Conservation (phyloP, 2,888 invertebrate genomes). For the Stictocephala bisonia region DNA sequence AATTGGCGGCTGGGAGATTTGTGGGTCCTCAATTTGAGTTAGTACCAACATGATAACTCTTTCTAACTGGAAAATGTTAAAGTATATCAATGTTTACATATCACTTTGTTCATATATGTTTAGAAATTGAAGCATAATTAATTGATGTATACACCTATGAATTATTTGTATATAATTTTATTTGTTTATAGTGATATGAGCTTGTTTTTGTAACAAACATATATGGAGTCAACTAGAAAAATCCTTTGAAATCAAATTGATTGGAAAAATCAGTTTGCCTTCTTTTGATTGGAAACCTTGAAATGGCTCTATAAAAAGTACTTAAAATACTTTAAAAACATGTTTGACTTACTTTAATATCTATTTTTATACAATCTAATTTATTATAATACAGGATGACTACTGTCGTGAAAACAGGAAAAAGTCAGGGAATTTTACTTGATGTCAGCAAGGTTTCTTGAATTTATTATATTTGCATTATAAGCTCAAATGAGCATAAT, state of each 20-base stretch:
- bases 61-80: neutral
- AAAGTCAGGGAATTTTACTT: no score
- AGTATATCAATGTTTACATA: neutral
- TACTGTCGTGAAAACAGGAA: no score
- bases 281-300: no score
- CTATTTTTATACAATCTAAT: no score
- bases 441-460: no score
- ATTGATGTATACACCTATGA: neutral
- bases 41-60: neutral
- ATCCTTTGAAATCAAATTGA: neutral
- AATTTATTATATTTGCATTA: no score
- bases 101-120: neutral
- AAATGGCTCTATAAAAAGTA: no score
- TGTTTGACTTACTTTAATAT: no score
- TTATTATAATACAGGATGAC: no score
- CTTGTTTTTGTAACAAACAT: neutral
- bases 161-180: neutral
- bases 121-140: neutral
- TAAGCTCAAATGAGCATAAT: no score
- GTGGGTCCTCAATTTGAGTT: slow-evolving; percentile 90
- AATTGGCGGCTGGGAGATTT: slow-evolving; percentile 90
- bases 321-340: no score
- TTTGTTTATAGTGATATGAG: neutral
- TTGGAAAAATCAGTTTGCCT: neutral
- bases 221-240: neutral